phyloP scores from a whole-genome alignment of 2,113 vertebrate species.

The Bos indicus region DNA sequence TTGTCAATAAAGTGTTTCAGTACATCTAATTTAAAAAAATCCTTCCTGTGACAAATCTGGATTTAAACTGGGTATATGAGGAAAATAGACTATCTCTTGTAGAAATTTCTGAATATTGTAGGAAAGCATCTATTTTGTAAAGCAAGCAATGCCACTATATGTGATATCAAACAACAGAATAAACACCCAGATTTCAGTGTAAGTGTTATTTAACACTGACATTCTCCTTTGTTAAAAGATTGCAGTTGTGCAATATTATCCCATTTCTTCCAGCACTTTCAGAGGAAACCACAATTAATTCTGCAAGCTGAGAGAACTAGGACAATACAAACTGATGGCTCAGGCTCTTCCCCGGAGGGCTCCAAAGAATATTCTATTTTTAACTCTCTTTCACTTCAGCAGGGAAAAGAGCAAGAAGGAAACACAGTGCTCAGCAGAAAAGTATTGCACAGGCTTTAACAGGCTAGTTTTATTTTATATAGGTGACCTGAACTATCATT shows the following conservation, averaged over 20 bases:
- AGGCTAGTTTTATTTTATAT: conserved; percentile 47
- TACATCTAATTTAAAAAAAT: not conserved
- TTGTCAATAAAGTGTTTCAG: conserved; percentile 7
- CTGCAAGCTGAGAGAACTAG: conserved; percentile 79
- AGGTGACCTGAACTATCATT: conserved; percentile 46
- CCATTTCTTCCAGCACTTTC: conserved; percentile 78
- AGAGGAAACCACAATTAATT: conserved; percentile 79
- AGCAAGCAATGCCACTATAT: not conserved
- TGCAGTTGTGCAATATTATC: conserved; percentile 60
- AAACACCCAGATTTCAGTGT: not conserved
- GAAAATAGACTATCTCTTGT: not conserved
- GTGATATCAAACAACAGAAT: not conserved
- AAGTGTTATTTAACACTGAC: conserved; percentile 23
- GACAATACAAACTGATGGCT: conserved; percentile 81
- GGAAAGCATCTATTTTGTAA: not conserved
- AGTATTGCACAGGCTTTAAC: conserved; percentile 48
- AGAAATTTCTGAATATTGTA: not conserved
- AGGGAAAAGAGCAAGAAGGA: conserved; percentile 79
- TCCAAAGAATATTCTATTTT: conserved; percentile 84
- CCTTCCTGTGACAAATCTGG: not conserved
- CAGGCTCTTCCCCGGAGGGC: conserved; percentile 59
- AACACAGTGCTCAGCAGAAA: conserved; percentile 79
- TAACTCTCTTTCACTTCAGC: conserved; percentile 82
- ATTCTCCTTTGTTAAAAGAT: conserved; percentile 56
- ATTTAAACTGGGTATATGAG: conserved; percentile 3